Evolutionary conservation across 2,888 invertebrate genomes (phyloP), one percentile per base, ranked within the genome.

Genomic region (Herminia tarsipennalis): DNA sequence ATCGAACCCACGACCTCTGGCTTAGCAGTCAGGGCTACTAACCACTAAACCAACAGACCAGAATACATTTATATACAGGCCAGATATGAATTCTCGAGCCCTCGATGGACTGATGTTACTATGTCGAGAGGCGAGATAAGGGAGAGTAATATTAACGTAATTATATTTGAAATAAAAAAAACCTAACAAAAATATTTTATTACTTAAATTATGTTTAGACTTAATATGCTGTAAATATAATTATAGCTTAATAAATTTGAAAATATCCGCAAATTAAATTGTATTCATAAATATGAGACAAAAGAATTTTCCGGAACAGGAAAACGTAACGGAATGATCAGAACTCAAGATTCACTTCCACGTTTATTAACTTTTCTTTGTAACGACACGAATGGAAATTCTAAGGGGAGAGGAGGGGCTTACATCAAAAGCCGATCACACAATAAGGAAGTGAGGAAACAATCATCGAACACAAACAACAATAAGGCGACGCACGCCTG

Each of bases 341-440:
- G 51, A 51, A 49, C 30, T 58, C 63, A 38, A 42, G 57, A 54
- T 41, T 49, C 49, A 28, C 36, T 53, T 40, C 45, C 33, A 41
- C 35, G 43, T 61, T 61, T 52, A 64, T 64, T 65, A 65, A 65
- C 52, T 64, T 64, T 64, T 61, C 65, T 64, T 64, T 64, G 64
- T 63, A 56, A 52, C 44, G 30, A 52, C 52, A 63, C 44, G 53
- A 66, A 63, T 63, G 53, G 60, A 63, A 63, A 66, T 65, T 52
- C 39, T 47, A 45, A 38, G 34, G 28, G 29, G 14, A n/a, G 22
- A 12, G 28, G 34, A 49, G 46, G 38, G 30, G 57, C 47, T 55
- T 43, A 60, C 61, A 61, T 62, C 66, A 60, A 53, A 66, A 60
- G 57, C 57, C 43, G 62, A 56, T 63, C 66, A 55, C 54, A 66